Evolutionary conservation across 2,113 vertebrate genomes (phyloP).

Genomic region (Puntigrus tetrazona): DNA sequence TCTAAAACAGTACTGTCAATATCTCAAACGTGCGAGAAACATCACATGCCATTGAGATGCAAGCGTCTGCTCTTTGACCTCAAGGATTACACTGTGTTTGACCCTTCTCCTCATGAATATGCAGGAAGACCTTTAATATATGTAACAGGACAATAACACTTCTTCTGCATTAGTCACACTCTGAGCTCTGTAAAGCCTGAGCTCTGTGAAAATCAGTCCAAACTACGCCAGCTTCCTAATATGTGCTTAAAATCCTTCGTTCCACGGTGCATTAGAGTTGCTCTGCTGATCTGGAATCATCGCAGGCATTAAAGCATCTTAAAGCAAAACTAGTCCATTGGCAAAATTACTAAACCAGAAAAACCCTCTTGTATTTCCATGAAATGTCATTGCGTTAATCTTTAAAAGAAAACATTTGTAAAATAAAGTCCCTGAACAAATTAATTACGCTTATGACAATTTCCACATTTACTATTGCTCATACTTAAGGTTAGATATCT

Average conservation of each 20-base stretch:
- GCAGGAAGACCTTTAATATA: background rate
- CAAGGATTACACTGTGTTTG: background rate
- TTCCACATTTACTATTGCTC: background rate
- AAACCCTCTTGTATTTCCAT: background rate
- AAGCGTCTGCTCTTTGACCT: slow-evolving; percentile 3
- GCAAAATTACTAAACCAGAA: slow-evolving; percentile 2
- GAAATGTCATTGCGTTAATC: background rate
- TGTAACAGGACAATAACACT: slow-evolving; percentile 5
- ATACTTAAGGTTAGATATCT: background rate
- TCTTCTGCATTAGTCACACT: slow-evolving; percentile 13
- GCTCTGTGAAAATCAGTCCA: background rate
- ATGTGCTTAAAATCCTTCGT: slow-evolving; percentile 21
- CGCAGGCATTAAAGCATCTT: slow-evolving; percentile 16
- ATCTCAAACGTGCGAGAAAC: background rate
- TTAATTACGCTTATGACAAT: background rate
- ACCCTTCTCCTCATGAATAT: slow-evolving; percentile 10
- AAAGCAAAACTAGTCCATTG: slow-evolving; percentile 11
- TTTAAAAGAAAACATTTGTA: background rate
- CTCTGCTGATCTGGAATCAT: slow-evolving; percentile 34
- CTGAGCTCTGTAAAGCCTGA: slow-evolving; percentile 7
- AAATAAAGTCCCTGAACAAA: background rate
- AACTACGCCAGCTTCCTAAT: background rate
- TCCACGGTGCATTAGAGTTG: background rate
- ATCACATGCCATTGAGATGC: background rate
- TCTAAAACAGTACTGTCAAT: slow-evolving; percentile 10